A percentile compares a stretch with the other conserved stretches of the same genome.
Evolutionary conservation across 2,888 invertebrate species (phyloP).

Genomic region (Julus scandinavius): DNA sequence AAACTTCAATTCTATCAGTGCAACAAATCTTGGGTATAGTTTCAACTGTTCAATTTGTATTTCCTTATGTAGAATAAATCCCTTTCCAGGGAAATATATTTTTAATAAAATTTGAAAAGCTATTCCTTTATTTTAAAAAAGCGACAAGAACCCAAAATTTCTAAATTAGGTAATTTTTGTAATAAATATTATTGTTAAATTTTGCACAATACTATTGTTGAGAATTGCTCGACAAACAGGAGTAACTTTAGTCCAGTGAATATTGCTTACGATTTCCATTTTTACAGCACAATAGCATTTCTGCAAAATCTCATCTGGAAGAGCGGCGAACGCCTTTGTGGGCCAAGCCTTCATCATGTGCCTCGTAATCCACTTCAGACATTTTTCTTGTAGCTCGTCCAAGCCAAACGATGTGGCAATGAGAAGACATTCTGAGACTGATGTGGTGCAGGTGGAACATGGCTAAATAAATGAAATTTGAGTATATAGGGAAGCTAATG

Average conservation of each 20-base stretch:
- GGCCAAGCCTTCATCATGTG: conserved; percentile 92
- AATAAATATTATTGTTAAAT: background rate
- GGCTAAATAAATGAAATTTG: conserved; percentile 71
- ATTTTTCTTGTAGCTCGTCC: conserved; percentile 84
- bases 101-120: too few relatives aligned
- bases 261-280: conserved; percentile 53
- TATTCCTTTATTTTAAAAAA: too few relatives aligned
- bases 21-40: too few relatives aligned
- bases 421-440: conserved; percentile 87
- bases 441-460: conserved; percentile 86
- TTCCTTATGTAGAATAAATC: too few relatives aligned
- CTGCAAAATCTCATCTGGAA: conserved; percentile 83
- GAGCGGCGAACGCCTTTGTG: conserved; percentile 84
- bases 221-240: too few relatives aligned
- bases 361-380: conserved; percentile 86
- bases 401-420: conserved; percentile 86
- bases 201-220: too few relatives aligned
- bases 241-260: background rate
- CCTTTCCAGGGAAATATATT: too few relatives aligned
- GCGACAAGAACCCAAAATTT: too few relatives aligned
- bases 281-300: conserved; percentile 74
- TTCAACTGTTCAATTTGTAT: too few relatives aligned
- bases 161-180: too few relatives aligned
- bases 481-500: background rate
- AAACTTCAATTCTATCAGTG: too few relatives aligned